These are phyloP conservation scores for Ianthella basta DNA, from an alignment of 37 sponge, comb jelly and placozoan species.

Conservation along the genomic window DNA sequence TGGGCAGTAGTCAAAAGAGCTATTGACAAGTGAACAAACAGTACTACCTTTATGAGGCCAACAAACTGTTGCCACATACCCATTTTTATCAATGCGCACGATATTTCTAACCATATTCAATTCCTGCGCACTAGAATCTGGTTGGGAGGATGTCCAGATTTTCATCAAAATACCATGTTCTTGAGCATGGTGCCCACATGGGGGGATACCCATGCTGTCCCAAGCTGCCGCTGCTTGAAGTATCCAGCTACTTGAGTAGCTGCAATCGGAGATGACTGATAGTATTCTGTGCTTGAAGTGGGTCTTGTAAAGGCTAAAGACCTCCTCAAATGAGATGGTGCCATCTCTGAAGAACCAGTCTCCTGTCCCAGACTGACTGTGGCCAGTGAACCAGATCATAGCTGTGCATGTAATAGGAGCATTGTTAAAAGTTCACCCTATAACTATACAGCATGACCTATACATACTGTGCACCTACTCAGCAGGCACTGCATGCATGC, in stretches of 20 bases:
- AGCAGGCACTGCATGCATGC: no score
- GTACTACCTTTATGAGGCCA: no score
- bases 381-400: constrained; percentile 30
- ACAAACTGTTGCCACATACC: no score
- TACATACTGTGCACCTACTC: no score
- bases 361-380: constrained; percentile 53
- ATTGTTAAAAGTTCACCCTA: no score
- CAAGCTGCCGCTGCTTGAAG: neutral
- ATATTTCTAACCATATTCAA: no score
- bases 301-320: constrained; percentile 41
- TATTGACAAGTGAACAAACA: no score
- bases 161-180: constrained; percentile 51
- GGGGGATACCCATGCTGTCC: constrained; percentile 47
- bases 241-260: constrained; percentile 48
- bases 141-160: constrained; percentile 11
- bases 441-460: no score
- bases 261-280: constrained; percentile 45
- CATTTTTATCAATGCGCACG: no score
- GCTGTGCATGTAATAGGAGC: no score
- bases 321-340: constrained; percentile 55
- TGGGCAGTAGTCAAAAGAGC: no score
- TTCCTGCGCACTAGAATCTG: no score
- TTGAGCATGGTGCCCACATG: constrained; percentile 56
- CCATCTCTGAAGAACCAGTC: constrained; percentile 68
- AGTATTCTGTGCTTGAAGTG: constrained; percentile 45